Conservation (phyloP, 1,140 invertebrate genomes). For the Drosophila yakuba region DNA sequence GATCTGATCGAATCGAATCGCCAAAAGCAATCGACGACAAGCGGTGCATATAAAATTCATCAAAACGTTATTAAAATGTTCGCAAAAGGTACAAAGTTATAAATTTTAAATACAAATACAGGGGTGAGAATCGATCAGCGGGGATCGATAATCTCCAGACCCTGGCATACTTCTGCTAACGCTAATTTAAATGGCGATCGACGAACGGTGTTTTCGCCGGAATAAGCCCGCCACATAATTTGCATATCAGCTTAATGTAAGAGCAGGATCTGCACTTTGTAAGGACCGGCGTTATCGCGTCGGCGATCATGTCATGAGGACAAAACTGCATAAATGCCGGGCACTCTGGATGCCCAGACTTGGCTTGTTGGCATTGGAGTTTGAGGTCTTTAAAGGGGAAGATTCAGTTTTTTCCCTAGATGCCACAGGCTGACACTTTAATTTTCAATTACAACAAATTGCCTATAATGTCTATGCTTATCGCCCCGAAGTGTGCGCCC, state of each 20-base stretch:
- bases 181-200: conserved; percentile 71
- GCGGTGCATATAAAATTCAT: conserved; percentile 80
- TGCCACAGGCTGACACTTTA: conserved; percentile 82
- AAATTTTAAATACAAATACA: conserved; percentile 82
- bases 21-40: conserved; percentile 76
- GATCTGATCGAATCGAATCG: conserved; percentile 11
- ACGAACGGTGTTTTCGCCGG: conserved; percentile 64
- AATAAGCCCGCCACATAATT: conserved; percentile 73
- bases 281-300: conserved; percentile 68
- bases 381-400: background rate
- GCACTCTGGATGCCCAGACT: background rate
- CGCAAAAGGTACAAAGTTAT: conserved; percentile 65
- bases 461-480: conserved; percentile 83
- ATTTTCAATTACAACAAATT: conserved; percentile 84
- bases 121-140: conserved; percentile 28
- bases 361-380: background rate
- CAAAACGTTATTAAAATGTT: conserved; percentile 82
- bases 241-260: conserved; percentile 83
- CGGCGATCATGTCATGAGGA: conserved; percentile 72
- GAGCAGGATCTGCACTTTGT: conserved; percentile 63
- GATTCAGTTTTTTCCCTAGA: conserved; percentile 56
- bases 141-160: conserved; percentile 64
- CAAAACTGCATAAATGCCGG: conserved; percentile 63
- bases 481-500: conserved; percentile 56
- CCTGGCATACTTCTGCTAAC: conserved; percentile 74